Conservation (phyloP, 2,797 vertebrate species). For the Sus cebifrons region DNA sequence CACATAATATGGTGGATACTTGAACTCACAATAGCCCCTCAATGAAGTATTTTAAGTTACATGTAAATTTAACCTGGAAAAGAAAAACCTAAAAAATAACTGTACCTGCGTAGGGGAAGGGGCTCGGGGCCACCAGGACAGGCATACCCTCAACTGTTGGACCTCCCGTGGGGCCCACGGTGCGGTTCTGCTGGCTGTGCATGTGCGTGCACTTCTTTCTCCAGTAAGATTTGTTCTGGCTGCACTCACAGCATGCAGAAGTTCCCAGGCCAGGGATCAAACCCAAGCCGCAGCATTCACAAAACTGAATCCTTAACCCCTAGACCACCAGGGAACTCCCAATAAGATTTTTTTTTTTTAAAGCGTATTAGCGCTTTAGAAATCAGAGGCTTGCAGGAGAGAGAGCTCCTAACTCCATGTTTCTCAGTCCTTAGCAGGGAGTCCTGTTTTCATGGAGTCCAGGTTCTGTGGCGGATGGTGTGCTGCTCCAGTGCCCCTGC, state of each 20-base stretch:
- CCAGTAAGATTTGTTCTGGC: not conserved
- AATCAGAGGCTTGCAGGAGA: not conserved
- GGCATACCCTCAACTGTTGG: not conserved
- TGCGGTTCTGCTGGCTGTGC: not conserved
- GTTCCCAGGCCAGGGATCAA: no score
- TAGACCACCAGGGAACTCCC: no score
- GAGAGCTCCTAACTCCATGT: not conserved
- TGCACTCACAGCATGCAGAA: no score
- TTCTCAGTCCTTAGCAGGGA: not conserved
- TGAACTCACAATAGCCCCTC: not conserved
- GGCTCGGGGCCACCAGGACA: no score
- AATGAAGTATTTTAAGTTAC: not conserved
- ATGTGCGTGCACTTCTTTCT: not conserved
- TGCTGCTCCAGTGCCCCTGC: rapidly evolving
- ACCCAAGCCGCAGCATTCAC: no score
- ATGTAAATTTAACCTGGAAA: not conserved
- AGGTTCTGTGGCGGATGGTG: rapidly evolving
- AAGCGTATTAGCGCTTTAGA: not conserved
- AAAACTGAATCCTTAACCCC: no score
- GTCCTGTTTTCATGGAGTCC: rapidly evolving
- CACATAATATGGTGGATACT: not conserved
- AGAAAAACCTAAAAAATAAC: not conserved
- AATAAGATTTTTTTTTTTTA: not conserved
- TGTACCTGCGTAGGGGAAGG: no score
- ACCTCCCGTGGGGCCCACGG: not conserved